Evolutionary conservation across 2,797 vertebrate species (phyloP).

Genomic region (Malacoctenus gilli): DNA sequence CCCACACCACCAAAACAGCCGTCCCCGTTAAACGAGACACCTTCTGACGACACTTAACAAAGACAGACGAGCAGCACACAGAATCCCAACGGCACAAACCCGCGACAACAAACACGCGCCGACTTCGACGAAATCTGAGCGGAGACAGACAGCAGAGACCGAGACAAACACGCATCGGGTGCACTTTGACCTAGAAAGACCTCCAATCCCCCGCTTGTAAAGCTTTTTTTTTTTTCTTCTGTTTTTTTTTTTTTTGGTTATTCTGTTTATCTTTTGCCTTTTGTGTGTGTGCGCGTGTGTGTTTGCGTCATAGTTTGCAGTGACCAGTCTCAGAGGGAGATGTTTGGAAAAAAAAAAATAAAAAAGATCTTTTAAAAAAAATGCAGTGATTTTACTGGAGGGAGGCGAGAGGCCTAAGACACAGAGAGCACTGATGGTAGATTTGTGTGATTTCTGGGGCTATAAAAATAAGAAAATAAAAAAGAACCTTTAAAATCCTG

Average conservation of each 20-base stretch:
- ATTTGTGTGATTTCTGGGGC: slow-evolving; percentile 71
- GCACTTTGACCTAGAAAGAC: slow-evolving; percentile 49
- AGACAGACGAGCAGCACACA: background rate
- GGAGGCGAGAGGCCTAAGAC: slow-evolving; percentile 54
- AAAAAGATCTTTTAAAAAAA: slow-evolving; percentile 26
- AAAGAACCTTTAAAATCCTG: slow-evolving; percentile 63
- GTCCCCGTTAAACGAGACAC: background rate
- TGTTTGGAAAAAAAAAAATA: slow-evolving; percentile 19
- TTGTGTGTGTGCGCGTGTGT: no score
- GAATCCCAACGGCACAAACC: slow-evolving; percentile 12
- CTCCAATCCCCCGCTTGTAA: slow-evolving; percentile 59
- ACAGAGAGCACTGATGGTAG: slow-evolving; percentile 65
- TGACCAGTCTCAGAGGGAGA: slow-evolving; percentile 42
- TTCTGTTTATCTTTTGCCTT: background rate
- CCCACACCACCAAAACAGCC: no score
- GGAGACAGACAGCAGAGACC: slow-evolving; percentile 51
- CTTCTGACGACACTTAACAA: background rate
- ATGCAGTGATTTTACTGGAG: slow-evolving; percentile 35
- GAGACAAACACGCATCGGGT: slow-evolving; percentile 27
- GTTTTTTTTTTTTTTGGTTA: slow-evolving; percentile 15
- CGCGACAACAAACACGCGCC: slow-evolving; percentile 10
- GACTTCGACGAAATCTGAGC: slow-evolving; percentile 31
- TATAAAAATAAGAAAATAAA: slow-evolving; percentile 68
- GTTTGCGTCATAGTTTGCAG: background rate
- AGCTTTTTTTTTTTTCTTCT: slow-evolving; percentile 51